Evolutionary conservation across 2,888 invertebrate species (phyloP).

Genomic region (Criorhina ranunculi): DNA sequence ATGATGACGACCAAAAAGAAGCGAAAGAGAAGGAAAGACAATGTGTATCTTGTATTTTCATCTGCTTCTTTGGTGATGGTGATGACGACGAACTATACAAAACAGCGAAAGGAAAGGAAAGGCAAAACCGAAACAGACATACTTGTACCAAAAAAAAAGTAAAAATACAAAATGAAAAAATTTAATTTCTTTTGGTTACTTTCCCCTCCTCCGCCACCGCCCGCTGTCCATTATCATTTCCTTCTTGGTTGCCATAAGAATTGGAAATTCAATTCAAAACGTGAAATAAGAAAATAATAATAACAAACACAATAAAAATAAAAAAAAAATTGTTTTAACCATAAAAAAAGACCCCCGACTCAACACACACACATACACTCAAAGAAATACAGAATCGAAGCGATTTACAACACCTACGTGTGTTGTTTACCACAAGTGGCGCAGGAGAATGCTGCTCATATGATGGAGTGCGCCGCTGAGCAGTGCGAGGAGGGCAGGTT

Average conservation of each 20-base stretch:
- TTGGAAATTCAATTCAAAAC: slow-evolving; percentile 76
- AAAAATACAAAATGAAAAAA: slow-evolving; percentile 53
- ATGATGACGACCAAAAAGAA: slow-evolving; percentile 42
- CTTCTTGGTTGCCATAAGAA: slow-evolving; percentile 36
- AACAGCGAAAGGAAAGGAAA: slow-evolving; percentile 58
- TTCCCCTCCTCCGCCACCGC: slow-evolving; percentile 11
- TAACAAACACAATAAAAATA: slow-evolving; percentile 76
- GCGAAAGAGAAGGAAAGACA: slow-evolving; percentile 13
- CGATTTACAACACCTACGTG: slow-evolving; percentile 76
- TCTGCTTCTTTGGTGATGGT: slow-evolving; percentile 45
- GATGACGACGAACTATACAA: slow-evolving; percentile 56
- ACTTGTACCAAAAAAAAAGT: slow-evolving; percentile 38
- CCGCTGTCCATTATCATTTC: neutral
- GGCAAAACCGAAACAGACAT: slow-evolving; percentile 46
- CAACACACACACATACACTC: slow-evolving; percentile 19
- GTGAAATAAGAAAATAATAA: slow-evolving; percentile 77
- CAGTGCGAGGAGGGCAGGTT: slow-evolving; percentile 21
- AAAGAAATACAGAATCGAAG: slow-evolving; percentile 3
- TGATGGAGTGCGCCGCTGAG: slow-evolving; percentile 42
- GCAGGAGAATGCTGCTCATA: slow-evolving; percentile 63
- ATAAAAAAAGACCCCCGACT: slow-evolving; percentile 67
- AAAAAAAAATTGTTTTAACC: slow-evolving; percentile 75
- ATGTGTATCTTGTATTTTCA: slow-evolving; percentile 66
- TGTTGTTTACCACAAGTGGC: slow-evolving; percentile 74
- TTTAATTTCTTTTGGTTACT: slow-evolving; percentile 65